Base-by-base conservation (phyloP, 2,888 invertebrate species). In the Elegia similella region DNA sequence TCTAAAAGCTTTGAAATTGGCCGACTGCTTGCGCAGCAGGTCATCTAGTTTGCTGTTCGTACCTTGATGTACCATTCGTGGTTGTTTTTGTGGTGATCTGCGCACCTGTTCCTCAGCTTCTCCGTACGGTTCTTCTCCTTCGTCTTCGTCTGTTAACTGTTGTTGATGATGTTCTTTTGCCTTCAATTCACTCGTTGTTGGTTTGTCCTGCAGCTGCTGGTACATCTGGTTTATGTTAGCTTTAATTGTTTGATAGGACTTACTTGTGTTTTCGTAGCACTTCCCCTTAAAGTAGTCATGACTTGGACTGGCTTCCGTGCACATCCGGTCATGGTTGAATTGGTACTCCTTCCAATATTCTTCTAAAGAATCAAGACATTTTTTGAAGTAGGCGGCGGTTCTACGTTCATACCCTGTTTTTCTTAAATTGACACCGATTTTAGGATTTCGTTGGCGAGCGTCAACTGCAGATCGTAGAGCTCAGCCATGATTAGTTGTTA, bases 361-460 rank as follows among this genome's bases (percentile, higher is more conserved):
- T n/a, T 64, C 61, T n/a, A 64, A 52, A 7, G 42, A 38, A 8
- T 58, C 57, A 16, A 58, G 32, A n/a, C 62, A 56, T 3, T 58
- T 46, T 32, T 62, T 60, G 50, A 56, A 62, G 52, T 64, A 62
- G 43, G 61, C 62, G 2, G 38, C 38, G 8, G 64, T 44, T 46
- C 62, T 62, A 17, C 62, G 44, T 1, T 63, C 63, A 3, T 55
- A 46, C 13, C 57, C 43, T n/a, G 55, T 63, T 61, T 50, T 63
- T 62, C 43, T 62, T 61, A 13, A 60, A 23, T 46, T 46, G 1
- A 29, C 23, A 16, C 10, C 23, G 0, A 46, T 23, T 12, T 46
- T 46, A 17, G 23, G 23, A 46, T 46, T 8, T 17, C 17, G 2
- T 17, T 46, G 23, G 10, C 12, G 10, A 46, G 7, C 6, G 17